Evolutionary conservation across 2,113 vertebrate species (phyloP).

Genomic region (Aldabrachelys gigantea): DNA sequence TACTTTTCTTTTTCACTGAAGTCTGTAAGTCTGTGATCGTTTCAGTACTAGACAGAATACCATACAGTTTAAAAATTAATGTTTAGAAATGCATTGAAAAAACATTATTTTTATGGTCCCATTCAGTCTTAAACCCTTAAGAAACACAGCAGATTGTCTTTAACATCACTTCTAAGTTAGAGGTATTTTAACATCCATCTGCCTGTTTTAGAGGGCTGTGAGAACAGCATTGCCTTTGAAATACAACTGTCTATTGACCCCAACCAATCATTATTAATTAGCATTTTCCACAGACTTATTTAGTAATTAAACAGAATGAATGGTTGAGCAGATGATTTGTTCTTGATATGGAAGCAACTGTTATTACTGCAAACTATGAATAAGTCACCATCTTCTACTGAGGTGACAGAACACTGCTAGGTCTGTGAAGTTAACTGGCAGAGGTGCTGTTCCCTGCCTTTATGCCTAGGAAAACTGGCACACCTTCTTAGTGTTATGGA

Average conservation of each 20-base stretch:
- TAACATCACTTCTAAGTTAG: neutral
- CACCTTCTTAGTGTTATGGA: constrained; percentile 10
- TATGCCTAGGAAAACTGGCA: neutral
- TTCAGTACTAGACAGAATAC: neutral
- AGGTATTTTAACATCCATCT: neutral
- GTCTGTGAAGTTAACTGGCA: neutral
- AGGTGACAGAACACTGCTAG: neutral
- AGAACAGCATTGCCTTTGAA: neutral
- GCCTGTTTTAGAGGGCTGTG: neutral
- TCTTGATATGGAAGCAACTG: neutral
- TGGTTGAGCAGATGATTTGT: neutral
- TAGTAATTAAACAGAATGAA: neutral
- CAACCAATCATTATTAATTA: neutral
- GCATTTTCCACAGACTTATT: neutral
- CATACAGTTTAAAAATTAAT: neutral
- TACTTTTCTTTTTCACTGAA: neutral
- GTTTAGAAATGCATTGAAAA: neutral
- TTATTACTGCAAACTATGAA: neutral
- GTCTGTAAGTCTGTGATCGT: neutral
- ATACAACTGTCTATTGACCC: neutral
- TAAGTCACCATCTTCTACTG: neutral
- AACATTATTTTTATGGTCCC: neutral
- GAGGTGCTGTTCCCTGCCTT: neutral
- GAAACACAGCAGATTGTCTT: neutral
- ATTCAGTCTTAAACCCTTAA: neutral